These are phyloP conservation scores for Caenorhabditis plicata DNA, from an alignment of 2,888 invertebrate genomes.

Conservation along the genomic window DNA sequence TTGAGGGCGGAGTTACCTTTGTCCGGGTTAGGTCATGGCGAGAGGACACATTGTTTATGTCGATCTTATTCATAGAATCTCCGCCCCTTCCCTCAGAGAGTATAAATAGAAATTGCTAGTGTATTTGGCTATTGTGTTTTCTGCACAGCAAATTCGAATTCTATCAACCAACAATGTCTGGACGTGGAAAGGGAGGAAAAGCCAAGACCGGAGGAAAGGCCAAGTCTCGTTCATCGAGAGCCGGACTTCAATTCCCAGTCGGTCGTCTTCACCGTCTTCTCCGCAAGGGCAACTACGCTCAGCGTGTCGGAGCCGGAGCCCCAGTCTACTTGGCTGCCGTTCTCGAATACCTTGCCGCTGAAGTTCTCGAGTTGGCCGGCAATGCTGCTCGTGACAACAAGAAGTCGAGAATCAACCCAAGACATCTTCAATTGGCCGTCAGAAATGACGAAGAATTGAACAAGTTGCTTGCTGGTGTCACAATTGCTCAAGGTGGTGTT, in stretches of 20 bases:
- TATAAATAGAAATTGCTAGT: no score
- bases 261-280: conserved; percentile 64
- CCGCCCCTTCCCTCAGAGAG: no score
- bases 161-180: conserved; percentile 73
- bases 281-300: conserved; percentile 61
- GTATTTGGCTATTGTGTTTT: no score
- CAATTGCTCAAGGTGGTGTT: conserved; percentile 84
- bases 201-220: conserved; percentile 64
- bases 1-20: no score
- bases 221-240: conserved; percentile 57
- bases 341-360: conserved; percentile 61
- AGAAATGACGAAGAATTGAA: conserved; percentile 63
- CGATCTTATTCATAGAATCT: no score
- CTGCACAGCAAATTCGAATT: background rate
- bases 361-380: conserved; percentile 51
- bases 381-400: conserved; percentile 70
- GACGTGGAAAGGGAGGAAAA: conserved; percentile 79
- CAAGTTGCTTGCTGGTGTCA: conserved; percentile 72
- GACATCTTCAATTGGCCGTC: conserved; percentile 60
- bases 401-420: conserved; percentile 68
- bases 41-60: no score
- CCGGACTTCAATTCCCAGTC: conserved; percentile 64
- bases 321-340: conserved; percentile 63
- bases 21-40: no score
- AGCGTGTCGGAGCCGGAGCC: conserved; percentile 62